These are phyloP conservation scores for Oxyura jamaicensis DNA, from an alignment of 2,113 vertebrate species.

Conservation along the genomic window DNA sequence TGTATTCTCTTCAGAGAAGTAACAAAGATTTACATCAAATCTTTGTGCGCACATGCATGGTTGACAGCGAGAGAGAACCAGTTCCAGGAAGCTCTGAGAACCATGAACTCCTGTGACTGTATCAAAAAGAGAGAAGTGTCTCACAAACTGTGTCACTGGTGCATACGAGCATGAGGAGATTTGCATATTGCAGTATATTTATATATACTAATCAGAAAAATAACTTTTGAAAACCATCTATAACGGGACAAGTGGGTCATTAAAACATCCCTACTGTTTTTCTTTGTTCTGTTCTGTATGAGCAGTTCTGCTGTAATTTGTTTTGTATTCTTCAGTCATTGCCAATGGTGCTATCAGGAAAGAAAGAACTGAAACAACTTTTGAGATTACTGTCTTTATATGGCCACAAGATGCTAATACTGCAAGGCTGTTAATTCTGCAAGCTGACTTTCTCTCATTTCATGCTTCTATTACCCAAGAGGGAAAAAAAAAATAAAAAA, in stretches of 20 bases:
- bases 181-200: neutral
- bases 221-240: neutral
- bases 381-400: constrained; percentile 17
- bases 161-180: neutral
- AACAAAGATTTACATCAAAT: neutral
- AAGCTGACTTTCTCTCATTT: constrained; percentile 2
- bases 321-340: neutral
- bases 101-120: neutral
- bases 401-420: neutral
- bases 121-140: neutral
- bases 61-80: neutral
- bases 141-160: neutral
- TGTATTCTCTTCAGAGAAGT: neutral
- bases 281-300: neutral
- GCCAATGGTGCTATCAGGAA: constrained; percentile 9
- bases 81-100: neutral
- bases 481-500: neutral
- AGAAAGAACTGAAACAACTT: neutral
- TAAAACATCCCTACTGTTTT: neutral
- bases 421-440: neutral
- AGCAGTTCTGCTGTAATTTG: neutral
- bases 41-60: rapidly evolving
- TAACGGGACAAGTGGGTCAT: neutral
- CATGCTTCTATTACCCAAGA: neutral
- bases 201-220: neutral